A percentile compares a stretch with the other conserved stretches of the same genome.
phyloP scores from a whole-genome alignment of 2,113 vertebrate genomes.

The Antechinus stuartii region DNA sequence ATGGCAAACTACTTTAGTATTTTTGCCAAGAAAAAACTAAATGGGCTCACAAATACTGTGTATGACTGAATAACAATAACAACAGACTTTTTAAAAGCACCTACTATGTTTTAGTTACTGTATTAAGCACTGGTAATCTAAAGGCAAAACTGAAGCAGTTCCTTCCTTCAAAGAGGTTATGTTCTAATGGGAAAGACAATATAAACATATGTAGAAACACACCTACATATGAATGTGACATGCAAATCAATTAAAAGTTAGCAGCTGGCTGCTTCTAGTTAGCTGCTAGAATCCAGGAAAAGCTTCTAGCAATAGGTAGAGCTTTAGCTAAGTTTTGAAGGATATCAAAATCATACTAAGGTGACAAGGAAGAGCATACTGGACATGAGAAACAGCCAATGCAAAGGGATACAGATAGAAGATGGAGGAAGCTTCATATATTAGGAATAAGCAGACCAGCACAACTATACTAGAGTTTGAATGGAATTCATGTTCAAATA shows the following conservation, averaged over 20 bases:
- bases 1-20: too few relatives aligned
- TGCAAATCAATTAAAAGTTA: neutral
- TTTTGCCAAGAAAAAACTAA: too few relatives aligned
- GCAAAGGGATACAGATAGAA: neutral
- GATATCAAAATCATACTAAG: neutral
- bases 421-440: neutral
- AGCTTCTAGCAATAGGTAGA: neutral
- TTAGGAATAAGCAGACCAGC: neutral
- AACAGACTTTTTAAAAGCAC: neutral
- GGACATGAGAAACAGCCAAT: neutral
- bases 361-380: neutral
- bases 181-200: neutral
- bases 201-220: neutral
- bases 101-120: neutral
- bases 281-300: neutral
- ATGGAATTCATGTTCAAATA: neutral
- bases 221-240: neutral
- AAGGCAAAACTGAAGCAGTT: neutral
- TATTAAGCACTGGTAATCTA: neutral
- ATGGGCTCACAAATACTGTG: too few relatives aligned
- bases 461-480: neutral
- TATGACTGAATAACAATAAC: too few relatives aligned
- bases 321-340: neutral
- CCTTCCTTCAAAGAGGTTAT: neutral
- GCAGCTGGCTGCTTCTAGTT: too few relatives aligned